Base-by-base conservation (phyloP, 2,113 vertebrate species). In the Lampris megalopsis region DNA sequence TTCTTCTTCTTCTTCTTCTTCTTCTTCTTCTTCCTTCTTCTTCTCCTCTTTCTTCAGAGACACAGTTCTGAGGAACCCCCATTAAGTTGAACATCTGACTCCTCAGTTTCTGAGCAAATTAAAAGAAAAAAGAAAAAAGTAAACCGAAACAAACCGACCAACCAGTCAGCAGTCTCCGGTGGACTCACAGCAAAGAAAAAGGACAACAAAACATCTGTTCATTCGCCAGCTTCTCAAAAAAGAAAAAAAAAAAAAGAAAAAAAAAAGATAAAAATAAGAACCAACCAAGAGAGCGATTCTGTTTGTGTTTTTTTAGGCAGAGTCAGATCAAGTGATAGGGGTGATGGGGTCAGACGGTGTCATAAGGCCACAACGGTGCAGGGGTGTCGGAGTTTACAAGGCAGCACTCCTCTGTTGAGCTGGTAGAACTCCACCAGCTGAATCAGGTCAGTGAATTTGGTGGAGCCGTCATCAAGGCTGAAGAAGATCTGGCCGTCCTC, bases 351-450 rank as follows among this genome's bases (percentile, higher is more conserved):
- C 69, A 2, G 63, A 53, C 59, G 79, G n/a, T 87, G 96, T 99
- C 96, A 99, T 95, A 99, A 98, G 97, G 98, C 96, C 94, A 99
- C 97, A 13, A 95, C 93, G 90, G 97, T 97, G 94, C 98, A 99
- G 78, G 97, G 97, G 92, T 99, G 98, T 93, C 96, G 98, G 86
- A 99, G 97, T 93, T 97, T 99, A 95, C 96, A 99, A 86, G 98
- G 98, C 94, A 99, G 94, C 71, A 98, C 94, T 79, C 98, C 98
- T 93, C 96, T 96, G 96, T 99, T 99, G 86, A 99, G 96, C 94
- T 99, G 97, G 94, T 99, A 99, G 89, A 99, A 99, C 92, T 99
- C 98, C 77, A 99, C 98, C 89, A 99, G 95, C 88, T 99, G 98
- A 85, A 99, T 99, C 92, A 99, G 93, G 94, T 99, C 97, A 2